Percentiles rank a stretch among this genome's conserved stretches.
Evolutionary conservation across 2,113 vertebrate genomes (phyloP).

Genomic region (Tachuris rubrigastra): DNA sequence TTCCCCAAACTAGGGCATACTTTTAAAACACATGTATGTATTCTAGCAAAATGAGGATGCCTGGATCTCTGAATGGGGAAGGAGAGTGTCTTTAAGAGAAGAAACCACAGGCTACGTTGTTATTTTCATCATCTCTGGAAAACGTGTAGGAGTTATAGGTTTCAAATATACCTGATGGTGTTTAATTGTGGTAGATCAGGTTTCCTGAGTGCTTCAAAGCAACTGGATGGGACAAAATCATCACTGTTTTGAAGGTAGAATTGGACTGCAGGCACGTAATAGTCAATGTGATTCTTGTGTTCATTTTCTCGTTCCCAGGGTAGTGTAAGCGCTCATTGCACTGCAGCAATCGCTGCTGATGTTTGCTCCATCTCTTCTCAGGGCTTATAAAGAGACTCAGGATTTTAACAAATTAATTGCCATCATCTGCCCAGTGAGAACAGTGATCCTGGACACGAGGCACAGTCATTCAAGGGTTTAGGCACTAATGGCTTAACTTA

Average conservation of each 20-base stretch:
- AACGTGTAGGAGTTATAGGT: neutral
- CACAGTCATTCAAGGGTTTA: neutral
- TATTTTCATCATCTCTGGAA: neutral
- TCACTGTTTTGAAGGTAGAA: neutral
- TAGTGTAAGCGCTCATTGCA: neutral
- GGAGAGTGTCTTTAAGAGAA: neutral
- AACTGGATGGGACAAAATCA: neutral
- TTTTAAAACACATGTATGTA: neutral
- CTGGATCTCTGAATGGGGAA: neutral
- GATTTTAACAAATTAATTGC: neutral
- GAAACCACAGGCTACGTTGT: neutral
- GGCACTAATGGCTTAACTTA: neutral
- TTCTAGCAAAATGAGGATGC: neutral
- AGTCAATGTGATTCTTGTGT: neutral
- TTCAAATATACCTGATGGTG: neutral
- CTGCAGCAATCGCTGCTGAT: conserved; percentile 5
- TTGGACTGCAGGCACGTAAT: neutral
- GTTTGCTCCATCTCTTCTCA: neutral
- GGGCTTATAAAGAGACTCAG: neutral
- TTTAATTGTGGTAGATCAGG: neutral
- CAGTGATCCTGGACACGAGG: neutral
- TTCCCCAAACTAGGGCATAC: neutral
- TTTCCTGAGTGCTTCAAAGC: neutral
- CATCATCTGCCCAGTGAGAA: neutral
- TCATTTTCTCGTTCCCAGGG: neutral